Evolutionary conservation across 2,888 invertebrate species (phyloP).

Genomic region (Lasioglossum lativentre): DNA sequence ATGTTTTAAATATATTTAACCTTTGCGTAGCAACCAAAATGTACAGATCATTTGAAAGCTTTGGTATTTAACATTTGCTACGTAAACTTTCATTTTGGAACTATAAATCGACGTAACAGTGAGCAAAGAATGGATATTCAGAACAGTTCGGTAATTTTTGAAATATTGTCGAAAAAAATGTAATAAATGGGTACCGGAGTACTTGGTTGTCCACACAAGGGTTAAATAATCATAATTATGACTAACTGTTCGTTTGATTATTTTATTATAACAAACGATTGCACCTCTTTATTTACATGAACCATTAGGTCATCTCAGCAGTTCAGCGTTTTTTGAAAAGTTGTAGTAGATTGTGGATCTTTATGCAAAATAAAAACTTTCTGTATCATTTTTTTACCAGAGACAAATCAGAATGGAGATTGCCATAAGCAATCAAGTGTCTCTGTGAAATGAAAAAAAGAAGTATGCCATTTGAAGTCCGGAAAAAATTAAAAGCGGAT

Average conservation of each 20-base stretch:
- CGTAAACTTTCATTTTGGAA: background rate
- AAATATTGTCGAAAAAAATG: background rate
- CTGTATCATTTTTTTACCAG: background rate
- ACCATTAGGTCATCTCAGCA: background rate
- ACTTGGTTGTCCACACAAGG: background rate
- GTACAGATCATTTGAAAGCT: background rate
- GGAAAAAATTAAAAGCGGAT: too few species aligned
- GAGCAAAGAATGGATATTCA: background rate
- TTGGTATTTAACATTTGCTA: background rate
- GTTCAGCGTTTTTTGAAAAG: background rate
- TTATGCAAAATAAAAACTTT: background rate
- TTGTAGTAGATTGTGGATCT: background rate
- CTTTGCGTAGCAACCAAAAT: background rate
- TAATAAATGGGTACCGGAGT: background rate
- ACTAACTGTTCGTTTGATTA: background rate
- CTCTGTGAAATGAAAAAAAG: background rate
- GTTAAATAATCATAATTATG: conserved; percentile 13
- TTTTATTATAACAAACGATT: background rate
- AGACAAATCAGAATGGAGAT: background rate
- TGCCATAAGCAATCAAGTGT: background rate
- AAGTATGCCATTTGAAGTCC: background rate
- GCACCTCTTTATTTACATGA: background rate
- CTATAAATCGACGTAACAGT: too few species aligned
- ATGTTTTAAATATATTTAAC: conserved; percentile 2
- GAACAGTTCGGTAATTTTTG: background rate